Evolutionary conservation across 2,113 vertebrate species (phyloP).

Genomic region (Rhagologus leucostigma): DNA sequence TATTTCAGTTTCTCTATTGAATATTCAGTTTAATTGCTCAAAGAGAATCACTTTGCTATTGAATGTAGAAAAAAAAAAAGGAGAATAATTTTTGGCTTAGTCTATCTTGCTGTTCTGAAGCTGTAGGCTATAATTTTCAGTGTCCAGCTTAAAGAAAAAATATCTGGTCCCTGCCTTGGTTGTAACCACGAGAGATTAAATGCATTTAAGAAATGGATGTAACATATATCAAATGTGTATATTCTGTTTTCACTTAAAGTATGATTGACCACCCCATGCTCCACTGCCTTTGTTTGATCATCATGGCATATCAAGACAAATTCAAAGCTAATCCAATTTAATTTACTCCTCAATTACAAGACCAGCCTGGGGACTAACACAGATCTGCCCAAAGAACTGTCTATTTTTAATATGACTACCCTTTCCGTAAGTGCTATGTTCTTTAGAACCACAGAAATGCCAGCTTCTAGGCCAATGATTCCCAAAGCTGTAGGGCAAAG

Average conservation of each 20-base stretch:
- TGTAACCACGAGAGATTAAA: background rate
- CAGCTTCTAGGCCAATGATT: background rate
- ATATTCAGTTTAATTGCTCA: conserved; percentile 6
- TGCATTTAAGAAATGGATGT: background rate
- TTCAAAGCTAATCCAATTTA: background rate
- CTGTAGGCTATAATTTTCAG: background rate
- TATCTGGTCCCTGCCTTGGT: background rate
- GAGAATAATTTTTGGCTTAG: background rate
- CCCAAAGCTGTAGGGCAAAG: background rate
- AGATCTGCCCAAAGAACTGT: background rate
- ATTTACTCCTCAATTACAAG: background rate
- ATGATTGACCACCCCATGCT: background rate
- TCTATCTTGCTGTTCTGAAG: background rate
- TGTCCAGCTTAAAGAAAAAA: background rate
- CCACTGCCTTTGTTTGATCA: background rate
- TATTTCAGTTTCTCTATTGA: background rate
- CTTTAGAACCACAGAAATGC: background rate
- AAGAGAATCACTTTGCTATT: background rate
- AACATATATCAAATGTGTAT: background rate
- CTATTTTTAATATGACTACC: background rate
- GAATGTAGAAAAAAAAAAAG: background rate
- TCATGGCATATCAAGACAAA: background rate
- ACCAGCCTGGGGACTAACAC: background rate
- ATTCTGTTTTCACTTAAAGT: background rate
- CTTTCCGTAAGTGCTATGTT: background rate